These are phyloP conservation scores for Dasypogon diadema DNA, from an alignment of 2,888 invertebrate genomes.

Conservation along the genomic window DNA sequence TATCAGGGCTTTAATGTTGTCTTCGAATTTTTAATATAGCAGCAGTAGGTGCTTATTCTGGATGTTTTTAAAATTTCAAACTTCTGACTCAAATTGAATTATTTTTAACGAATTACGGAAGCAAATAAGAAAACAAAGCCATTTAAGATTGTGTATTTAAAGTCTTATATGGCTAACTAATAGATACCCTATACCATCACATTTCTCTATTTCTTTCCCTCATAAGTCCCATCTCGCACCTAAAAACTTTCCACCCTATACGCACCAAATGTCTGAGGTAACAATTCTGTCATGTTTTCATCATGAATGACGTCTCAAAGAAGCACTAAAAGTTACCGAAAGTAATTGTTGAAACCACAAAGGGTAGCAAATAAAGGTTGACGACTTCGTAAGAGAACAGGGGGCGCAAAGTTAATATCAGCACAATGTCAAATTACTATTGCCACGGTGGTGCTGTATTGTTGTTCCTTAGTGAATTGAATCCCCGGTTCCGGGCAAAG, in stretches of 20 bases:
- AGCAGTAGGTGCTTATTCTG: no score
- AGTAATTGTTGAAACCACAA: conserved; percentile 45
- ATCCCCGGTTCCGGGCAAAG: not conserved
- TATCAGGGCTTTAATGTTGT: no score
- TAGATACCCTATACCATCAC: no score
- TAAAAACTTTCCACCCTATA: not conserved
- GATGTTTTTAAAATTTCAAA: no score
- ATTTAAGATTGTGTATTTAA: no score
- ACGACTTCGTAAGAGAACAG: not conserved
- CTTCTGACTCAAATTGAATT: no score
- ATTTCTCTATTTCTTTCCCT: no score
- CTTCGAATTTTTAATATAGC: no score
- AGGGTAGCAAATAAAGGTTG: conserved; percentile 43
- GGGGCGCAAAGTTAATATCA: conserved; percentile 40
- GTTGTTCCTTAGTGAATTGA: conserved; percentile 7
- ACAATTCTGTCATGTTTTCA: not conserved
- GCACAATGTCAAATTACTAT: conserved; percentile 46
- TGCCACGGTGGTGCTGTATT: not conserved
- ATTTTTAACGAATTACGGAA: no score
- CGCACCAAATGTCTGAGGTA: not conserved
- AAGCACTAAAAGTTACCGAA: conserved; percentile 37
- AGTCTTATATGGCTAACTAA: no score
- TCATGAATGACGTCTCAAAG: conserved; percentile 18
- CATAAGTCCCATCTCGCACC: no score
- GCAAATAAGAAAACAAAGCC: no score